A percentile compares a stretch with the other conserved stretches of the same genome.
Evolutionary conservation across 2,888 invertebrate species (phyloP).

Genomic region (Oscheius onirici): DNA sequence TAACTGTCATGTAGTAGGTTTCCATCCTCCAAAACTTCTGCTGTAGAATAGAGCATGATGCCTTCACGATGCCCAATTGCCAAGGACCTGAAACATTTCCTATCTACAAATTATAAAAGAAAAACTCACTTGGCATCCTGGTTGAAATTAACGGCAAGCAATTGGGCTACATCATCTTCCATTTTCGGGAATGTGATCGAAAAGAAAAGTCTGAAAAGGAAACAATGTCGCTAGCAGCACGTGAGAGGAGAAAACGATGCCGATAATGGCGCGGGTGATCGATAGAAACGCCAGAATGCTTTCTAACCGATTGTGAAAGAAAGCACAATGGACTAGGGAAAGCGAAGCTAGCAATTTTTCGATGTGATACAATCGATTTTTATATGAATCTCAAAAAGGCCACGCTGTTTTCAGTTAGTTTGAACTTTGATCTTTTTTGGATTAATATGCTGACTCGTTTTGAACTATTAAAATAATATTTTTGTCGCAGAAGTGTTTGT

Average conservation of each 20-base stretch:
- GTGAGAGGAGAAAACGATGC: conserved; percentile 22
- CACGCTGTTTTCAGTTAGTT: no score
- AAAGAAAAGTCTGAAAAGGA: conserved; percentile 1
- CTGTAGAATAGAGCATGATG: conserved; percentile 88
- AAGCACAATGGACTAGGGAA: no score
- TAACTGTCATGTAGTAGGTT: conserved; percentile 27
- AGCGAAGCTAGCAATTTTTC: no score
- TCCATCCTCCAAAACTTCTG: conserved; percentile 76
- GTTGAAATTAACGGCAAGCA: conserved; percentile 94
- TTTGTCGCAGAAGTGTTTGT: background rate
- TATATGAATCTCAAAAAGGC: no score
- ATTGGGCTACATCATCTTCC: conserved; percentile 75
- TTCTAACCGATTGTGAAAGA: background rate
- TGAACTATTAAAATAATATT: background rate
- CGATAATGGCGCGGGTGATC: conserved; percentile 2
- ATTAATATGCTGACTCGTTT: no score
- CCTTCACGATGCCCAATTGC: conserved; percentile 91
- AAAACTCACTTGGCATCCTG: conserved; percentile 94
- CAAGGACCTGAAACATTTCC: conserved; percentile 78
- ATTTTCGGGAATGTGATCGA: background rate
- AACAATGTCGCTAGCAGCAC: background rate
- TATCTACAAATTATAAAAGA: background rate
- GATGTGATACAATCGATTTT: no score
- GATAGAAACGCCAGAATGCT: background rate
- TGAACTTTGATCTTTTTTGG: no score